Evolutionary conservation across 1,140 invertebrate genomes (phyloP), one percentile per base, ranked within the genome.

Genomic region (Danaus plexippus): DNA sequence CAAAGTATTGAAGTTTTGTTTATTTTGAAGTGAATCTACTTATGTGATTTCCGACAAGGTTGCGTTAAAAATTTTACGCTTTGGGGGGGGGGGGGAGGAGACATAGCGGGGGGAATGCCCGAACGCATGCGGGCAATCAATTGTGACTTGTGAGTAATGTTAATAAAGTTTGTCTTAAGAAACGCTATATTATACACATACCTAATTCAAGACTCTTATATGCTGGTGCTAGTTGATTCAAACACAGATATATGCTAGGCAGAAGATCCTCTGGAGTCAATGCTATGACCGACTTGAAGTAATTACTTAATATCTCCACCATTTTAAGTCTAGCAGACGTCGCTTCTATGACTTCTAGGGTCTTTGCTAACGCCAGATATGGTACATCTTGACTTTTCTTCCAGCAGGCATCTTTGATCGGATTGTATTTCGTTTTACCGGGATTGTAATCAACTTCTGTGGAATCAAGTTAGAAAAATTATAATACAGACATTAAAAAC

Each of bases 141-240:
- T 3, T 32, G 5, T 32, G 22, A 32, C 4, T 32, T 32, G 22
- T 32, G 7, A 32, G 7, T 32, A 32, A 32, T 32, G 4, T 32
- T 32, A 15, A 15, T 15, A 1, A 15, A 15, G 15, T 1, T 15
- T 15, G 15, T 32, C 22, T 32, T 32, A 32, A 32, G n/a, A n/a
- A n/a, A n/a, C n/a, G n/a, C n/a, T n/a, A n/a, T n/a, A n/a, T n/a
- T 43, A 47, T 40, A 53, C 9, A 69, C 70, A 72, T 54, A 87
- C 87, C 84, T 5, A 88, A 61, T 69, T 84, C 85, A 56, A 86
- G 80, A 79, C 93, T 94, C 88, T 97, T 94, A 85, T 98, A 99
- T 2, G 96, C 95, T 0, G 98, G 98, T 4, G 95, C 97, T 45
- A 99, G 81, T 83, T 97, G 94, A 88, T 99, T 99, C 0, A 99